phyloP scores from a whole-genome alignment of 2,888 invertebrate genomes.

The Drosophila mulleri region DNA sequence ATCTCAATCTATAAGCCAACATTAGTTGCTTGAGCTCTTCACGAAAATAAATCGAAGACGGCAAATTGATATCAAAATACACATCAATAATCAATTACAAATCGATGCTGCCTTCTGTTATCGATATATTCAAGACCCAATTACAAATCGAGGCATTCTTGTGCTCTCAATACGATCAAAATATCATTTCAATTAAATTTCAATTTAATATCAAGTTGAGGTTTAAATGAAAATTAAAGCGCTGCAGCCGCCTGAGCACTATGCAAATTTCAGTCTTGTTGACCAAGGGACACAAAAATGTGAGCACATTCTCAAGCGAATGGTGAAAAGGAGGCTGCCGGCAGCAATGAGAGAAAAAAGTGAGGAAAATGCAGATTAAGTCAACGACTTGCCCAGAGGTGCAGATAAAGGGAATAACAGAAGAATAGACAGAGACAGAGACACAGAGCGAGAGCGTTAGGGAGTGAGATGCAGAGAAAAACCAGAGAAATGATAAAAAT shows the following conservation, averaged over 20 bases:
- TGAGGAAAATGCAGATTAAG: constrained; percentile 74
- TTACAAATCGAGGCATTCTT: not conserved
- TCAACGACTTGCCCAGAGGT: constrained; percentile 56
- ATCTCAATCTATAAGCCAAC: not conserved
- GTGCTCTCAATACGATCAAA: not conserved
- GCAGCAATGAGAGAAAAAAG: constrained; percentile 11
- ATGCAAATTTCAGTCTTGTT: constrained; percentile 59
- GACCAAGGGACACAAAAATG: constrained; percentile 53
- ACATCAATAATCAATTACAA: not conserved
- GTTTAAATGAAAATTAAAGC: constrained; percentile 20
- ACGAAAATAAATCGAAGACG: not conserved
- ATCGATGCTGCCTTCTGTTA: too few relatives aligned
- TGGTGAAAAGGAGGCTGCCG: constrained; percentile 22
- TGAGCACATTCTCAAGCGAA: constrained; percentile 39
- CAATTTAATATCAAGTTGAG: constrained; percentile 7
- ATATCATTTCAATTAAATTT: not conserved
- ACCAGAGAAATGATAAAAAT: constrained; percentile 47
- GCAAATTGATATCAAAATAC: not conserved
- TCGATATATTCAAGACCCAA: not conserved
- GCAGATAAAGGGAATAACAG: constrained; percentile 12
- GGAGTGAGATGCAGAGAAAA: constrained; percentile 1
- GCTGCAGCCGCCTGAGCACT: constrained; percentile 29
- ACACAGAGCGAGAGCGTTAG: not conserved
- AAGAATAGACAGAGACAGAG: not conserved
- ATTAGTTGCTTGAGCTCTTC: not conserved